A percentile compares a stretch with the other conserved stretches of the same genome.
phyloP scores from a whole-genome alignment of 2,113 vertebrate genomes.

The Engystomops pustulosus region DNA sequence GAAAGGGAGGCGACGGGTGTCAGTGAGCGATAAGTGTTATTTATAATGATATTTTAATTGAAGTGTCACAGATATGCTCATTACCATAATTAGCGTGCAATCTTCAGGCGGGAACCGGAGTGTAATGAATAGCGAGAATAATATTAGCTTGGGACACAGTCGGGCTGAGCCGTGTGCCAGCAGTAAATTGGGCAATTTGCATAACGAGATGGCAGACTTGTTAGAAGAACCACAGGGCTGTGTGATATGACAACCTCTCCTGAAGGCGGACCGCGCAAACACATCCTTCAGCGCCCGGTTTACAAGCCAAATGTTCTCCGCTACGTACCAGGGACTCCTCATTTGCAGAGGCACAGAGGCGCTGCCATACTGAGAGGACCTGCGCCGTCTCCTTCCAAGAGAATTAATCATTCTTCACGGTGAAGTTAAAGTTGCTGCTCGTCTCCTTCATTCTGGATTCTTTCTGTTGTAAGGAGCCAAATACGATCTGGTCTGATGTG shows the following conservation, averaged over 20 bases:
- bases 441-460: background rate
- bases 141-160: conserved; percentile 60
- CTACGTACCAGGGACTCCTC: background rate
- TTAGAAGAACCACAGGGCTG: conserved; percentile 54
- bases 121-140: conserved; percentile 59
- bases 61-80: conserved; percentile 58
- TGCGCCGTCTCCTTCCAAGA: background rate
- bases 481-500: background rate
- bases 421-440: background rate
- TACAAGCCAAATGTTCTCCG: conserved; percentile 33
- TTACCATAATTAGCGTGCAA: conserved; percentile 57
- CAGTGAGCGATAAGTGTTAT: conserved; percentile 52
- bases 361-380: background rate
- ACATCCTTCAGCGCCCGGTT: background rate
- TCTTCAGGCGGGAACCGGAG: conserved; percentile 53
- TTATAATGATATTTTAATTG: conserved; percentile 60
- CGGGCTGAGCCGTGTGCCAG: conserved; percentile 49
- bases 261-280: background rate
- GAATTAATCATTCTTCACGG: background rate
- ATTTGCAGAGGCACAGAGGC: background rate
- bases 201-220: conserved; percentile 59
- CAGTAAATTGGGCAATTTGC: conserved; percentile 60
- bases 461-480: background rate
- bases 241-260: conserved; percentile 45
- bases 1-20: conserved; percentile 17